These are phyloP conservation scores for Procambarus clarkii DNA, from an alignment of 1,140 invertebrate genomes.

Conservation along the genomic window DNA sequence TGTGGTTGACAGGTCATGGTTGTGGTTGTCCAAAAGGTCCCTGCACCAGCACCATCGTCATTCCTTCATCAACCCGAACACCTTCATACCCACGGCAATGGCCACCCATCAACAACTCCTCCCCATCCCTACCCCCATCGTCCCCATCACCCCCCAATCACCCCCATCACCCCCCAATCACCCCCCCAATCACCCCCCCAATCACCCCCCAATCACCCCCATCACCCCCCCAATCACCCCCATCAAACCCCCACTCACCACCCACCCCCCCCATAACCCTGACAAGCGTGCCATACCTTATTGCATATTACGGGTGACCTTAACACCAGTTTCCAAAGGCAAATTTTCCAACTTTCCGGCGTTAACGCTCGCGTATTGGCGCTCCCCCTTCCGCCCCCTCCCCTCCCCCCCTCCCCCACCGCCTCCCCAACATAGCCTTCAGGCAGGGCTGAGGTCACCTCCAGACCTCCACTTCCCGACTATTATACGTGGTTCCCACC, in stretches of 20 bases:
- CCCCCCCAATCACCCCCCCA: too few relatives aligned
- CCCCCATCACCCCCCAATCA: background rate
- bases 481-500: background rate
- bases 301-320: too few relatives aligned
- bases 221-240: background rate
- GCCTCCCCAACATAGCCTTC: background rate
- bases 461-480: background rate
- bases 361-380: too few relatives aligned
- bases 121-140: background rate
- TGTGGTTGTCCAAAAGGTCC: background rate
- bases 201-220: background rate
- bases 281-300: too few relatives aligned
- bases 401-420: too few relatives aligned
- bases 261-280: background rate
- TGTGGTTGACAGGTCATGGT: slow-evolving; percentile 1
- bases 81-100: background rate
- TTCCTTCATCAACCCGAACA: background rate
- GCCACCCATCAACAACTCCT: background rate
- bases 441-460: background rate
- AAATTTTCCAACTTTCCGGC: too few relatives aligned
- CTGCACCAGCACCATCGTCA: background rate
- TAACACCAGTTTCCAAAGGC: too few relatives aligned
- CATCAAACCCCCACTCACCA: background rate
- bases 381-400: too few relatives aligned
- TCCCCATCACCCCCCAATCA: background rate